Evolutionary conservation across 2,888 invertebrate species (phyloP).

Genomic region (Adelphocoris suturalis): DNA sequence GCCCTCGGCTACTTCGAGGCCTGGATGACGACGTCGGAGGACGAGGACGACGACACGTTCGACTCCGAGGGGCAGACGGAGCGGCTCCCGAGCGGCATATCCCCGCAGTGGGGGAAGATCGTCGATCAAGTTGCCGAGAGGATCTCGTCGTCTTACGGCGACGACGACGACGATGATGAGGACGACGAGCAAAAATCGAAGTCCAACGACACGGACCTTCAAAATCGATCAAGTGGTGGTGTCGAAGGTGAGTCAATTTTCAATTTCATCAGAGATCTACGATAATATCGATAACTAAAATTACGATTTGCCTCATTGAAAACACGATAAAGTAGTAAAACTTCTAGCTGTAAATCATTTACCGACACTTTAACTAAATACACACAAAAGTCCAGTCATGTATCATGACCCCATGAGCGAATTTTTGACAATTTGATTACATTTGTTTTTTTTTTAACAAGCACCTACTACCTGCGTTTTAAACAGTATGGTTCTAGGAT

Average conservation of each 20-base stretch:
- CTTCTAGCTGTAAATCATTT: neutral
- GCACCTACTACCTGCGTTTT: too few relatives aligned
- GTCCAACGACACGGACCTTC: conserved; percentile 13
- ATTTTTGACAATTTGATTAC: too few relatives aligned
- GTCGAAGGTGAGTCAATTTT: conserved; percentile 72
- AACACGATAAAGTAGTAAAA: neutral
- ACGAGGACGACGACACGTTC: conserved; percentile 69
- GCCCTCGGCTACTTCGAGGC: conserved; percentile 73
- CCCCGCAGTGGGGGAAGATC: conserved; percentile 73
- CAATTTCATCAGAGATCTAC: neutral
- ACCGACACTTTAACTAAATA: too few relatives aligned
- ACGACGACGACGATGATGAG: conserved; percentile 70
- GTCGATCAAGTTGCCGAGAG: conserved; percentile 74
- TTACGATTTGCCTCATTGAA: neutral
- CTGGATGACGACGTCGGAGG: conserved; percentile 73
- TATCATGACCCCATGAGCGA: too few relatives aligned
- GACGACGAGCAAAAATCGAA: conserved; percentile 52
- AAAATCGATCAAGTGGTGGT: conserved; percentile 27
- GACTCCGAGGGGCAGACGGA: conserved; percentile 68
- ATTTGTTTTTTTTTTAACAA: too few relatives aligned
- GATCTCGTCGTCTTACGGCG: conserved; percentile 72
- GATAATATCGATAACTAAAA: neutral
- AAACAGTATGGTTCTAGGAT: too few relatives aligned
- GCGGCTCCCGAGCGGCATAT: conserved; percentile 70
- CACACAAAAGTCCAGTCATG: too few relatives aligned